Evolutionary conservation across 1,140 invertebrate species (phyloP).

Genomic region (Macrotrachela quadricornifera): DNA sequence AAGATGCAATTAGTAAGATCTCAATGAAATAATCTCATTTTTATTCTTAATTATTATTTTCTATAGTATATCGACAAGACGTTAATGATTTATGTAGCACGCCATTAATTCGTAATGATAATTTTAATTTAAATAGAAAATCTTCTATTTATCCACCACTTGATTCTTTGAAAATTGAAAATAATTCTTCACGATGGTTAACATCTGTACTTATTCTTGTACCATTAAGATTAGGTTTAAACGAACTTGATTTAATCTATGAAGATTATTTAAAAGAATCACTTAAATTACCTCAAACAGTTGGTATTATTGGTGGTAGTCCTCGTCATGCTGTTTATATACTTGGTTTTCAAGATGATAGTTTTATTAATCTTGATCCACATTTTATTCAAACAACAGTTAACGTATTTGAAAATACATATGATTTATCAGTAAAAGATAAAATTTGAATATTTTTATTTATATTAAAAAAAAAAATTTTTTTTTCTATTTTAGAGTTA

Average conservation of each 20-base stretch:
- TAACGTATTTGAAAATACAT: constrained; percentile 33
- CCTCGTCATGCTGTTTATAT: constrained; percentile 77
- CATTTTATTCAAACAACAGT: constrained; percentile 75
- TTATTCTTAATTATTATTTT: constrained; percentile 33
- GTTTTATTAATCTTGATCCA: constrained; percentile 69
- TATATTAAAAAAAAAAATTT: no score
- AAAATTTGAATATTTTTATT: no score
- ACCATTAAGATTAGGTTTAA: constrained; percentile 57
- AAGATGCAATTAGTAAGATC: constrained; percentile 35
- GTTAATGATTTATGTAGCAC: no score
- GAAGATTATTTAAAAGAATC: constrained; percentile 51
- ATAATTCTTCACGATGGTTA: constrained; percentile 35
- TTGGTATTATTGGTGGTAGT: constrained; percentile 70
- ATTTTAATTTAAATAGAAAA: no score
- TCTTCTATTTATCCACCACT: no score
- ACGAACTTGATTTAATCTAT: constrained; percentile 60
- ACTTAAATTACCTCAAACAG: constrained; percentile 52
- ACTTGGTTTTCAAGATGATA: constrained; percentile 43
- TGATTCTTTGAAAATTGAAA: no score
- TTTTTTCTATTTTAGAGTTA: constrained; percentile 40
- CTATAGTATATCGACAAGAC: no score
- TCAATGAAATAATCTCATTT: no score
- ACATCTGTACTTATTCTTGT: constrained; percentile 67
- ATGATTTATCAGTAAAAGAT: constrained; percentile 6
- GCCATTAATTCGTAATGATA: no score